phyloP scores from a whole-genome alignment of 2,797 vertebrate species.

The Taenioides sp. region DNA sequence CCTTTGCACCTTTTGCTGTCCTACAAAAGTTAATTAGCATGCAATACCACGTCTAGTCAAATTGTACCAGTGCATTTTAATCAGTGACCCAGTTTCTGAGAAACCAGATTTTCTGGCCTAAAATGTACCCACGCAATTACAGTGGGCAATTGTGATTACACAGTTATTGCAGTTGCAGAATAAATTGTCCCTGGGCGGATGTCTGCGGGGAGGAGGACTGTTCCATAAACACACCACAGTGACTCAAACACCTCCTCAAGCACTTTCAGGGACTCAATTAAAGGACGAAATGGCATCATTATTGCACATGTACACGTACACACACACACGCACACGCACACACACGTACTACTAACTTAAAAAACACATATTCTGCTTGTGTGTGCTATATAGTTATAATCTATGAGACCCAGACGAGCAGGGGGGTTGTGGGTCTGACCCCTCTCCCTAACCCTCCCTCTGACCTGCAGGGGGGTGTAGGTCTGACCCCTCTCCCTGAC shows the following conservation, averaged over 20 bases:
- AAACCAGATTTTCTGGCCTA: not conserved
- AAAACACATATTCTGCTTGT: too few relatives aligned
- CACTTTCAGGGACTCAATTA: conserved; percentile 56
- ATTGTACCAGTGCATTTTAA: too few relatives aligned
- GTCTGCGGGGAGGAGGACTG: conserved; percentile 6
- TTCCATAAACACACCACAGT: conserved; percentile 22
- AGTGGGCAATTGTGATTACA: not conserved
- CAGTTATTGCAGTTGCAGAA: not conserved
- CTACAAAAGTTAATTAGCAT: too few relatives aligned
- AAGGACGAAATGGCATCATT: conserved; percentile 36
- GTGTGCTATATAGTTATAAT: too few relatives aligned
- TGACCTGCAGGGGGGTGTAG: too few relatives aligned
- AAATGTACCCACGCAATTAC: not conserved
- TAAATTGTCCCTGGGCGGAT: not conserved
- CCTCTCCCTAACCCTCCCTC: too few relatives aligned
- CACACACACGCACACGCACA: too few relatives aligned
- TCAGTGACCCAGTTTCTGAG: not conserved
- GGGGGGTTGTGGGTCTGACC: too few relatives aligned
- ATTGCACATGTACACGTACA: not conserved
- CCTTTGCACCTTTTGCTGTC: too few relatives aligned
- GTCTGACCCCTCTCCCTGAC: too few relatives aligned
- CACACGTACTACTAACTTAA: too few relatives aligned
- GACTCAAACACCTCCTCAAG: conserved; percentile 46
- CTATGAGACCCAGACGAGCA: too few relatives aligned
- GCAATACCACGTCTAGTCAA: not conserved